Percentiles rank a stretch among this genome's conserved stretches.
Conservation (phyloP, 2,797 vertebrate species). For the Graptemys geographica region DNA sequence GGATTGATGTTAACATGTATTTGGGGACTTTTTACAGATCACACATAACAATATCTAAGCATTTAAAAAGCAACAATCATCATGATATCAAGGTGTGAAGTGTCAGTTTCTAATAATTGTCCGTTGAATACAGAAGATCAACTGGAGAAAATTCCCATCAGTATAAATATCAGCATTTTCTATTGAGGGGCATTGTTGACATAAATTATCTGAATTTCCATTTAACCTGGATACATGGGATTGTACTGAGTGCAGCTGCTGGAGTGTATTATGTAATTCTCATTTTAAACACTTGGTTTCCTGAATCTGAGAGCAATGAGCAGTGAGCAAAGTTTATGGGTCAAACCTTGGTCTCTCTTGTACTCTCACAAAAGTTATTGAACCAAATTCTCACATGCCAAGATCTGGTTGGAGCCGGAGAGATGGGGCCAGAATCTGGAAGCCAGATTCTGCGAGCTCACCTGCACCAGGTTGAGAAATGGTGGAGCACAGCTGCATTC, state of each 20-base stretch:
- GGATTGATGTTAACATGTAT: slow-evolving; percentile 8
- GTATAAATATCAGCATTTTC: not conserved
- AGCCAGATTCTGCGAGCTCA: slow-evolving; percentile 11
- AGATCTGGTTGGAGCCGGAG: not conserved
- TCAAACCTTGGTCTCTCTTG: not conserved
- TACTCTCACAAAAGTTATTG: not conserved
- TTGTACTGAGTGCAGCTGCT: not conserved
- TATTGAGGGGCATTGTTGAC: not conserved
- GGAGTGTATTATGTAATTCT: not conserved
- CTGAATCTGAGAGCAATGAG: not conserved
- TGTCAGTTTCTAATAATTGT: slow-evolving; percentile 37
- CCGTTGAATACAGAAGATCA: slow-evolving; percentile 37
- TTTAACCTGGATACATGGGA: not conserved
- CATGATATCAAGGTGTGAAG: slow-evolving; percentile 7
- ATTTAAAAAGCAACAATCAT: slow-evolving; percentile 23
- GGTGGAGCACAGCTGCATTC: not conserved
- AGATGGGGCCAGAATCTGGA: not conserved
- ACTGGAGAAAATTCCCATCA: slow-evolving; percentile 41
- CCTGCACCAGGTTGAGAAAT: slow-evolving; percentile 17
- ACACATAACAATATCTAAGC: not conserved
- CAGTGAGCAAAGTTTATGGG: not conserved
- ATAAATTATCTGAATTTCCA: slow-evolving; percentile 40
- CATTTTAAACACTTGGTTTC: not conserved
- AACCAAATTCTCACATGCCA: not conserved
- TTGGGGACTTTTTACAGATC: slow-evolving; percentile 17